A percentile compares a stretch with the other conserved stretches of the same genome.
phyloP scores from a whole-genome alignment of 2,113 vertebrate species.

The Podilymbus podiceps region DNA sequence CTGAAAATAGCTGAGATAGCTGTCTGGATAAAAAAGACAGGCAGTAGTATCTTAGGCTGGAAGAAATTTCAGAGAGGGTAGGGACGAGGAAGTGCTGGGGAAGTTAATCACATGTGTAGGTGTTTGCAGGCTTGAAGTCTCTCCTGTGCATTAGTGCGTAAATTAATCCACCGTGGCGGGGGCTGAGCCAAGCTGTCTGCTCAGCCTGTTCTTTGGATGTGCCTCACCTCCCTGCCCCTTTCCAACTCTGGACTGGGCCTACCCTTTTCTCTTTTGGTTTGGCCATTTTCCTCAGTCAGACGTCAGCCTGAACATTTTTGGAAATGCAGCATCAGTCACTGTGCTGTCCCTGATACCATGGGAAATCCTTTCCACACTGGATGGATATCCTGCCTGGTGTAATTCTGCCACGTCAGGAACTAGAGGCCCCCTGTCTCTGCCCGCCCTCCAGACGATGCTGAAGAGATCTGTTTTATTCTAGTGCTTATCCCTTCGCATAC shows the following conservation, averaged over 20 bases:
- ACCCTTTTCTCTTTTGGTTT: background rate
- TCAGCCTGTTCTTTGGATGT: background rate
- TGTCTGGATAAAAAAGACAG: background rate
- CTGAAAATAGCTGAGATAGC: background rate
- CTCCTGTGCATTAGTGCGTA: background rate
- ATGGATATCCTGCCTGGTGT: background rate
- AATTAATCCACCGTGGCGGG: background rate
- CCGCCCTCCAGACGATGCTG: background rate
- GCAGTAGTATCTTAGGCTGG: background rate
- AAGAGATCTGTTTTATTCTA: background rate
- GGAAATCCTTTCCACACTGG: background rate
- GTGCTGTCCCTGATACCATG: background rate
- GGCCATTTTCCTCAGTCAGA: background rate
- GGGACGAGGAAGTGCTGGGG: background rate
- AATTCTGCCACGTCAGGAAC: background rate
- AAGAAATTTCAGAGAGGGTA: background rate
- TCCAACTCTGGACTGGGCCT: background rate
- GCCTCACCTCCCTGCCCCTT: background rate
- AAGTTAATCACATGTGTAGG: background rate
- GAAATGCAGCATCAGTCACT: background rate
- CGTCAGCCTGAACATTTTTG: background rate
- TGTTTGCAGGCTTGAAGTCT: background rate
- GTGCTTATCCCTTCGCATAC: background rate
- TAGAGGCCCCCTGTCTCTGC: background rate
- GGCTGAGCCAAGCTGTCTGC: background rate